Evolutionary conservation across 2,797 vertebrate species (phyloP).

Genomic region (Propithecus perrieri): DNA sequence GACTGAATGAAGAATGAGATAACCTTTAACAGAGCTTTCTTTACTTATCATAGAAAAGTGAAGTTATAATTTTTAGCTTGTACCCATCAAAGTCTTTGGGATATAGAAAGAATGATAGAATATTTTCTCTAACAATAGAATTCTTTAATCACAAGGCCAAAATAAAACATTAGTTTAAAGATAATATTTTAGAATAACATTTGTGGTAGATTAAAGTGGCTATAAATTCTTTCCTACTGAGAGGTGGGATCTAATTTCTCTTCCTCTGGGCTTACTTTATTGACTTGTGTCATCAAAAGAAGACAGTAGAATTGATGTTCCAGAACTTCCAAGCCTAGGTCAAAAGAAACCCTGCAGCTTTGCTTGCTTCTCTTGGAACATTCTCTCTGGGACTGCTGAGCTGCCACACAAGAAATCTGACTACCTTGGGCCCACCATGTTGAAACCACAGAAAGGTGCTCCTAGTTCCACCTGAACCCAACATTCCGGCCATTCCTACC

Average conservation of each 20-base stretch:
- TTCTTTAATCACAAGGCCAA: constrained; percentile 16
- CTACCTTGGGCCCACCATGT: background rate
- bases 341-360: background rate
- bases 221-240: background rate
- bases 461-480: background rate
- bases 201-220: background rate
- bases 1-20: constrained; percentile 4
- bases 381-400: background rate
- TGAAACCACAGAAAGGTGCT: background rate
- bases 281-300: background rate
- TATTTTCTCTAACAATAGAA: background rate
- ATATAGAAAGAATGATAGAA: background rate
- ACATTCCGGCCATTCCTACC: background rate
- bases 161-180: background rate
- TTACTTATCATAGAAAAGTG: background rate
- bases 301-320: background rate
- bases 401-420: background rate
- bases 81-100: background rate
- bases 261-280: background rate
- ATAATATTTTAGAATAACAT: background rate
- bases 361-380: background rate
- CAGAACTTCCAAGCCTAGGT: background rate
- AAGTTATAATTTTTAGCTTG: background rate
- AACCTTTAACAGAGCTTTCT: background rate
- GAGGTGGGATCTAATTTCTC: background rate